Conservation (phyloP, 2,888 invertebrate genomes). For the Charanyca ferruginea region DNA sequence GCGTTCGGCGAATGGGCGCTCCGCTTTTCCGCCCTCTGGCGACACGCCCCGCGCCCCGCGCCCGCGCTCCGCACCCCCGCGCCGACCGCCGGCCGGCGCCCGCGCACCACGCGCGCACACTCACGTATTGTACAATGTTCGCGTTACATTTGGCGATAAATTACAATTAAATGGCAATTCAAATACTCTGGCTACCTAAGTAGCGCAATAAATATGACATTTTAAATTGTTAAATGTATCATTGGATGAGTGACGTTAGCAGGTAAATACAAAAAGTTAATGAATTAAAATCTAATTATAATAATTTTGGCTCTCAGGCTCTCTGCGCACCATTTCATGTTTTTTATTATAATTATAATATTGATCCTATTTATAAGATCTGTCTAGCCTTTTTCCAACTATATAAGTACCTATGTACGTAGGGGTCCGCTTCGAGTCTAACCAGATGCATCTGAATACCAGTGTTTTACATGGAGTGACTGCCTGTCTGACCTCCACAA, state of each 20-base stretch:
- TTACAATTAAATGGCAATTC: slow-evolving; percentile 63
- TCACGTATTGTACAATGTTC: slow-evolving; percentile 51
- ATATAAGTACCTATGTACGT: too few relatives aligned
- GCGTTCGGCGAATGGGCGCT: slow-evolving; percentile 64
- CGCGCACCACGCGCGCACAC: slow-evolving; percentile 55
- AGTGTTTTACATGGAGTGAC: too few relatives aligned
- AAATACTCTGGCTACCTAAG: slow-evolving; percentile 47
- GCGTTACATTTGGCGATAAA: slow-evolving; percentile 64
- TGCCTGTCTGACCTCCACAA: too few relatives aligned
- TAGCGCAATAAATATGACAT: slow-evolving; percentile 54
- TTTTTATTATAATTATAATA: background rate
- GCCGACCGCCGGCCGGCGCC: slow-evolving; percentile 57
- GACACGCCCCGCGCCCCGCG: slow-evolving; percentile 64
- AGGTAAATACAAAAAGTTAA: slow-evolving; percentile 48
- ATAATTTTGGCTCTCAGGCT: slow-evolving; percentile 31
- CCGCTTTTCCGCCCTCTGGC: slow-evolving; percentile 67
- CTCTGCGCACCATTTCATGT: slow-evolving; percentile 27
- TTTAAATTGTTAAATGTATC: slow-evolving; percentile 48
- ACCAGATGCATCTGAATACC: too few relatives aligned
- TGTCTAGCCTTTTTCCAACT: too few relatives aligned
- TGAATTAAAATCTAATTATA: slow-evolving; percentile 47
- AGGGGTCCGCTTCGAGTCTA: too few relatives aligned
- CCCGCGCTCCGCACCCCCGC: slow-evolving; percentile 57
- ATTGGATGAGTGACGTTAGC: slow-evolving; percentile 39
- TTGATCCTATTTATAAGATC: background rate